Evolutionary conservation across 2,888 invertebrate genomes (phyloP).

Genomic region (Eurytoma californica): DNA sequence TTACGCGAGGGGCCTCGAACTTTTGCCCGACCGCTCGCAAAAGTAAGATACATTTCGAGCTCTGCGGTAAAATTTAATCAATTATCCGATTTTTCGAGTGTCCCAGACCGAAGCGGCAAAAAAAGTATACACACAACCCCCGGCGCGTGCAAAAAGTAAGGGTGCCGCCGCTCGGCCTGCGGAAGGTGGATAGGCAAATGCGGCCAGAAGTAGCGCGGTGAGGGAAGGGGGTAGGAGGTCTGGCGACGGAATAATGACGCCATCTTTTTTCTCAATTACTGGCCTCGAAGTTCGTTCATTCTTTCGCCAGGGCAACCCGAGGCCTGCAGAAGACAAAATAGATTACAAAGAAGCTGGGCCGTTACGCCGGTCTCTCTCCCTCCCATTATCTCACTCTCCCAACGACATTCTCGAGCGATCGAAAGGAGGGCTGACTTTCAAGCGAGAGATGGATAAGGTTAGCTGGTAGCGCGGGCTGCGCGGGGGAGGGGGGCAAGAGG

Average conservation of each 20-base stretch:
- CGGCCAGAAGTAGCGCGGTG: background rate
- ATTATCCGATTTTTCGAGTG: constrained; percentile 47
- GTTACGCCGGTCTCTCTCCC: constrained; percentile 34
- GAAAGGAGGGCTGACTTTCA: constrained; percentile 50
- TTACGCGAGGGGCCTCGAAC: constrained; percentile 13
- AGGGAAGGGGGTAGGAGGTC: background rate
- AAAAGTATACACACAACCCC: background rate
- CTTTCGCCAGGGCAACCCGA: constrained; percentile 47
- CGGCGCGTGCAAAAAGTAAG: background rate
- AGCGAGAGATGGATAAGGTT: constrained; percentile 49
- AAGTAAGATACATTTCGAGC: constrained; percentile 13
- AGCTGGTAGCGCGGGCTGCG: constrained; percentile 8
- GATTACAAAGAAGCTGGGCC: constrained; percentile 62
- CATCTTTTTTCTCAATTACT: constrained; percentile 55
- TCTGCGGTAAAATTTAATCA: constrained; percentile 33
- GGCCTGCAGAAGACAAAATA: constrained; percentile 68
- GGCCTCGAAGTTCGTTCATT: constrained; percentile 37
- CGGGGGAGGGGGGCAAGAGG: background rate
- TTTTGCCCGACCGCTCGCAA: background rate
- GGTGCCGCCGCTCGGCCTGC: background rate
- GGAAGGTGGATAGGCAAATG: background rate
- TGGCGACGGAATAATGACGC: constrained; percentile 24
- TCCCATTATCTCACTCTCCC: constrained; percentile 48
- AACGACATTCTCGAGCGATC: constrained; percentile 52
- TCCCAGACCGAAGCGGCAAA: background rate